A percentile compares a stretch with the other conserved stretches of the same genome.
Evolutionary conservation across 1,140 invertebrate species (phyloP).

Genomic region (Drosophila triauraria): DNA sequence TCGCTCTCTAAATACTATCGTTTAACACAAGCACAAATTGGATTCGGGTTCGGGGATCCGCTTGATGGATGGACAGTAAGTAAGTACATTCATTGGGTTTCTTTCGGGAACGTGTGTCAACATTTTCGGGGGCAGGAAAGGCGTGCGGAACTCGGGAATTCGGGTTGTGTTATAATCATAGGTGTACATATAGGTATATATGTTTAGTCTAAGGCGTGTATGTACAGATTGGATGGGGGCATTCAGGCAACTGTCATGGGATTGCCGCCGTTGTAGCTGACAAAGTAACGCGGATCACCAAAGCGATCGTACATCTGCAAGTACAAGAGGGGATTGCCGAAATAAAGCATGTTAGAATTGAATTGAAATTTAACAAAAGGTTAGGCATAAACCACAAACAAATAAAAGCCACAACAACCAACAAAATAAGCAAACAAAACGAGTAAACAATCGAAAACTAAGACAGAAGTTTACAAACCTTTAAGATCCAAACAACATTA

Average conservation of each 20-base stretch:
- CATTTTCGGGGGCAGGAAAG: conserved; percentile 33
- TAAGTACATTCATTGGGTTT: conserved; percentile 46
- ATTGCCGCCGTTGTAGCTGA: conserved; percentile 77
- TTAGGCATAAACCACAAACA: conserved; percentile 16
- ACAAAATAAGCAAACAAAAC: conserved; percentile 59
- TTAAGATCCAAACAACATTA: conserved; percentile 28
- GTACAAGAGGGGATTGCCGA: conserved; percentile 30
- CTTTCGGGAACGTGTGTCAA: conserved; percentile 54
- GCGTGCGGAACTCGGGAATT: conserved; percentile 47
- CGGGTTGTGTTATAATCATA: conserved; percentile 35
- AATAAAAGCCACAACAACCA: conserved; percentile 29
- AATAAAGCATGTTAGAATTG: conserved; percentile 12
- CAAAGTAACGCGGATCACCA: conserved; percentile 83
- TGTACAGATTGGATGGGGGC: conserved; percentile 49
- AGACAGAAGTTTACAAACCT: conserved; percentile 47
- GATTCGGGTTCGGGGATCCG: background rate
- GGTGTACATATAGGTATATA: conserved; percentile 13
- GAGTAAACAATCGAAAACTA: conserved; percentile 5
- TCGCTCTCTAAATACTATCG: conserved; percentile 42
- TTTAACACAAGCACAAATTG: conserved; percentile 44
- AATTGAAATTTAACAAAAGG: background rate
- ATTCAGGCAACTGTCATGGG: conserved; percentile 79
- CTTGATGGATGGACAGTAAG: conserved; percentile 11
- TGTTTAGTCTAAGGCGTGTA: conserved; percentile 44
- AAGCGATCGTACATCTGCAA: conserved; percentile 83